These are phyloP conservation scores for Orycteropus afer DNA, from an alignment of 2,113 vertebrate genomes.

Conservation along the genomic window DNA sequence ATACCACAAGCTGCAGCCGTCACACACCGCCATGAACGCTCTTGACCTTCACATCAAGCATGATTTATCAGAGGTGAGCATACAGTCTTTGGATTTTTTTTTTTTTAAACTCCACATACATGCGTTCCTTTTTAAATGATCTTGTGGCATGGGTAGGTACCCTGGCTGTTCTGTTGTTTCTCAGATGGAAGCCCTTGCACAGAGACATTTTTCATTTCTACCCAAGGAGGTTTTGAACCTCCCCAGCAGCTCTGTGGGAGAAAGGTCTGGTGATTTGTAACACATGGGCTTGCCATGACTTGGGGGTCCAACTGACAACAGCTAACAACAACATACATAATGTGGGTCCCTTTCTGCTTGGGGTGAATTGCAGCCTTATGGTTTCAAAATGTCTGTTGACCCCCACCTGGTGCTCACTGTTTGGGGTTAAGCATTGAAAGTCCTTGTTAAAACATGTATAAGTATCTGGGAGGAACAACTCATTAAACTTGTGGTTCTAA, in stretches of 20 bases:
- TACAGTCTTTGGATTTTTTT: not conserved
- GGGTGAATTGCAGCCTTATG: not conserved
- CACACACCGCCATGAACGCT: slow-evolving; percentile 31
- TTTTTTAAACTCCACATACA: slow-evolving; percentile 40
- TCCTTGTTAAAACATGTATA: not conserved
- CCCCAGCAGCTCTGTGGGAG: not conserved
- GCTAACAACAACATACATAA: not conserved
- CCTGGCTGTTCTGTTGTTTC: slow-evolving; percentile 35
- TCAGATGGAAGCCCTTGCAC: not conserved
- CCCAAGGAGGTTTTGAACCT: not conserved
- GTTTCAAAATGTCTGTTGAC: slow-evolving; percentile 17
- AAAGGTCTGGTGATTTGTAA: not conserved
- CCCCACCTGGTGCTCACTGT: not conserved
- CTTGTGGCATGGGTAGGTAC: not conserved
- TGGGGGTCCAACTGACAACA: not conserved
- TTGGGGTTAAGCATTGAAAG: slow-evolving; percentile 14
- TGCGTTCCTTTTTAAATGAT: slow-evolving; percentile 40
- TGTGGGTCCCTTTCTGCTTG: not conserved
- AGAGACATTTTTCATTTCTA: not conserved
- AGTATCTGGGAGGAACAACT: not conserved
- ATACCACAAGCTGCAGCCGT: slow-evolving; percentile 68
- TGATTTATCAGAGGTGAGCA: slow-evolving; percentile 74
- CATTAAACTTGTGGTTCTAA: not conserved
- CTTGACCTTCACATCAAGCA: slow-evolving; percentile 74
- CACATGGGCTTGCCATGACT: not conserved